These are phyloP conservation scores for Oceanodroma leucorhoa DNA, from an alignment of 2,797 vertebrate species.

Conservation along the genomic window DNA sequence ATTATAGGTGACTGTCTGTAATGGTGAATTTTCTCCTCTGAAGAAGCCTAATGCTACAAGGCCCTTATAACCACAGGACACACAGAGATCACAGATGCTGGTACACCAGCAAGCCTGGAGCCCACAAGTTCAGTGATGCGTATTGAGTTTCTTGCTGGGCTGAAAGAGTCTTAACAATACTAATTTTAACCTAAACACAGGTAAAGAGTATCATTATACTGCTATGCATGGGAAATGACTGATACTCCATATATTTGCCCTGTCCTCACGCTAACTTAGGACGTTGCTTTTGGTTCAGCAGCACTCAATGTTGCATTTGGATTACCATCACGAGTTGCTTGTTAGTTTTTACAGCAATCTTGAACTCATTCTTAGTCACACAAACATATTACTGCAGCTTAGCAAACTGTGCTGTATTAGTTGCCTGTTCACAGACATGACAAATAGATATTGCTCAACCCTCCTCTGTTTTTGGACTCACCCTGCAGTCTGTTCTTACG, in stretches of 20 bases:
- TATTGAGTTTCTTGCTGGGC: background rate
- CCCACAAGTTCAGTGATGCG: background rate
- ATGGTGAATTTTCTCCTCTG: background rate
- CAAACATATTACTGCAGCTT: background rate
- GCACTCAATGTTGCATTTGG: fast-evolving
- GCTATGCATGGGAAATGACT: background rate
- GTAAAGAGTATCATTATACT: background rate
- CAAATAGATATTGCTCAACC: background rate
- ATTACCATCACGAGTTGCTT: background rate
- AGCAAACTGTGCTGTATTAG: background rate
- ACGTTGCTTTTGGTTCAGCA: background rate
- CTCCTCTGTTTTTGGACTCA: background rate
- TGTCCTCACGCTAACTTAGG: background rate
- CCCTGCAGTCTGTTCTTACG: background rate
- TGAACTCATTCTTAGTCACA: background rate
- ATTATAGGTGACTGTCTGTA: background rate
- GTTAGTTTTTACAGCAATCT: background rate
- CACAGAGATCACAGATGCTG: background rate
- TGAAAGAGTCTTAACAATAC: background rate
- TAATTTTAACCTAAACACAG: background rate
- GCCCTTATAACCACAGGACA: fast-evolving
- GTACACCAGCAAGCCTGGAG: background rate
- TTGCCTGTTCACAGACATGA: background rate
- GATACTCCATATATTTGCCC: background rate
- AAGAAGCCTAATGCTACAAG: background rate